Base-by-base conservation (phyloP, 1,140 invertebrate genomes). In the Vanessa atalanta region DNA sequence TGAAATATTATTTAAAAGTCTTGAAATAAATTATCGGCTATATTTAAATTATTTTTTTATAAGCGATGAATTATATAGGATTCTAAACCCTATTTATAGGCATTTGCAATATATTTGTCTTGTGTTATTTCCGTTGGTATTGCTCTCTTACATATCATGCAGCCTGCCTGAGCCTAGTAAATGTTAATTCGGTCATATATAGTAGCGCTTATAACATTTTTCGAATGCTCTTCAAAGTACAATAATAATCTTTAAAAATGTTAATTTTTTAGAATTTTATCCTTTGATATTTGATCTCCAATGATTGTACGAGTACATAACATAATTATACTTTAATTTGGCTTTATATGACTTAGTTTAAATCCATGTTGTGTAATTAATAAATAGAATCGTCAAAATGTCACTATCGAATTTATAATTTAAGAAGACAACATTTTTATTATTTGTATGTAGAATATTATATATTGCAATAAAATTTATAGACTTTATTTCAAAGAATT, bases 361-460 rank as follows among this genome's bases (percentile, higher is more conserved):
- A 68, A 63, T 72, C 63, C 65, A 47, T 79, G 76, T 84, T 82
- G 80, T 79, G 37, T 43, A 43, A 77, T 72, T 86, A 80, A 57
- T 76, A 79, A 76, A 76, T 75, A 47, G 65, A 75, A 79, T 78
- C 12, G 65, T 88, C 82, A 74, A 75, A 77, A 81, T 87, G 84
- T 86, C 80, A 85, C 80, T 74, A 69, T 81, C 87, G 87, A 90
- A 89, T 89, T 90, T 88, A 88, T 86, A 89, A 84, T 89, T 75
- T 91, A 89, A 89, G 86, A 91, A 89, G 86, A 91, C 82, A 81
- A 84, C 79, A 76, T 84, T 79, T 85, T 89, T 85, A 86, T 85
- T 87, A 72, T 75, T 55, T 68, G 31, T 68, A 68, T 68, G 51
- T 68, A 23, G 16, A 57, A 57, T 47, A 20, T 26, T 47, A 47